phyloP scores from a whole-genome alignment of 2,888 invertebrate genomes.

The Caenorhabditis japonica region DNA sequence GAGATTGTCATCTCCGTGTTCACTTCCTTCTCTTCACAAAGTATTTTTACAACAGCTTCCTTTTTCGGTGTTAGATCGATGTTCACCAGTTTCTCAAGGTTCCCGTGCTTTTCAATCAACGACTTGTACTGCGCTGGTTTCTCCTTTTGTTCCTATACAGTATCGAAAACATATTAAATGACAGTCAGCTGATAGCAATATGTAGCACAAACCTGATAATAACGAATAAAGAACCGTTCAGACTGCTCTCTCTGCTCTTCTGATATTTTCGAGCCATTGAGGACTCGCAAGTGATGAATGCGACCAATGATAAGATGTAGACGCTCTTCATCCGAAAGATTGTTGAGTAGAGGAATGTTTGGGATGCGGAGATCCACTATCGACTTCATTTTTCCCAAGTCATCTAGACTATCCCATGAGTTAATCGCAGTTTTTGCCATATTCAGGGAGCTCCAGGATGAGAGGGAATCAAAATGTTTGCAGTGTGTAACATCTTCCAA shows the following conservation, averaged over 20 bases:
- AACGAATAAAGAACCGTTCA: constrained; percentile 78
- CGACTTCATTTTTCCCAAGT: constrained; percentile 90
- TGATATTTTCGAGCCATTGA: constrained; percentile 78
- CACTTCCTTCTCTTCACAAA: constrained; percentile 63
- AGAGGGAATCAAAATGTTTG: constrained; percentile 41
- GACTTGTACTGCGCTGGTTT: constrained; percentile 60
- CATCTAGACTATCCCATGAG: constrained; percentile 82
- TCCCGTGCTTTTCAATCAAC: constrained; percentile 65
- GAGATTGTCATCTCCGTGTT: constrained; percentile 63
- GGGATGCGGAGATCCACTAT: constrained; percentile 88
- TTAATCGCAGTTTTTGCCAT: constrained; percentile 61
- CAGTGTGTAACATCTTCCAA: constrained; percentile 61
- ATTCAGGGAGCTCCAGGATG: constrained; percentile 55
- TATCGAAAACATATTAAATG: constrained; percentile 21
- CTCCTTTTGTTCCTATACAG: constrained; percentile 60
- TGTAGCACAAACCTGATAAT: constrained; percentile 70
- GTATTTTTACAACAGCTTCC: constrained; percentile 53
- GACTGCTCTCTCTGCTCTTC: constrained; percentile 77
- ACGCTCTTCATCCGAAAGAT: constrained; percentile 60
- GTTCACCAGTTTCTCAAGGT: constrained; percentile 64
- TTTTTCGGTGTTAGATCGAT: constrained; percentile 76
- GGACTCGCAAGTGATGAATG: constrained; percentile 72
- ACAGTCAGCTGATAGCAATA: constrained; percentile 5
- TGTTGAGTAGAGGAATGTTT: constrained; percentile 82
- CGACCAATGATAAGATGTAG: constrained; percentile 67